Evolutionary conservation across 2,888 invertebrate species (phyloP).

Genomic region (Chromoteleia sp.): DNA sequence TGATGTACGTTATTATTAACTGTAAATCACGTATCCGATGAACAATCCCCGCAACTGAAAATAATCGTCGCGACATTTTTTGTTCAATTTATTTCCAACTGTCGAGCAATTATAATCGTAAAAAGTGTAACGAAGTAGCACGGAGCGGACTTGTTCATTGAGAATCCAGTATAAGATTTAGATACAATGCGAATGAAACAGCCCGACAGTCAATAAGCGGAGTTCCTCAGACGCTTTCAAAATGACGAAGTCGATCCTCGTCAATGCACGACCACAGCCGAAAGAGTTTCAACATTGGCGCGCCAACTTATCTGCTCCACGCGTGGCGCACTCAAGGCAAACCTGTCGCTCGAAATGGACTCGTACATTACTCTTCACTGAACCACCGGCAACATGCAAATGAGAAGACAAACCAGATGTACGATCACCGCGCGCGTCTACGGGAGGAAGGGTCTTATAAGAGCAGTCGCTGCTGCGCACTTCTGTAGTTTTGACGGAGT

Average conservation of each 20-base stretch:
- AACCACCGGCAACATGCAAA: slow-evolving; percentile 60
- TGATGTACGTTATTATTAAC: slow-evolving; percentile 27
- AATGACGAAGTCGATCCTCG: slow-evolving; percentile 39
- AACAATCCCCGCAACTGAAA: neutral
- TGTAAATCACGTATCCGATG: neutral
- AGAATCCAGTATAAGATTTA: no score
- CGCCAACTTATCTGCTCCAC: slow-evolving; percentile 33
- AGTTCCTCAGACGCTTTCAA: slow-evolving; percentile 20
- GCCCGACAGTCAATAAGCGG: slow-evolving; percentile 32
- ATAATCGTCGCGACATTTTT: slow-evolving; percentile 16
- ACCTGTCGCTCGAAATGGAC: slow-evolving; percentile 73
- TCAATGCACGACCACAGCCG: slow-evolving; percentile 25
- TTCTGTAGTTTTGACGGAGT: slow-evolving; percentile 5
- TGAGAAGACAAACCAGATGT: slow-evolving; percentile 68
- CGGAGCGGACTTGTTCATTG: no score
- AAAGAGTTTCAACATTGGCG: slow-evolving; percentile 34
- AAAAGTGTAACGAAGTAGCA: neutral
- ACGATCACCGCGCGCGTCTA: slow-evolving; percentile 14
- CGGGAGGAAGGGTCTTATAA: no score
- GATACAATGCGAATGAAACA: slow-evolving; percentile 20
- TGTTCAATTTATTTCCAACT: neutral
- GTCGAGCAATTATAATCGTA: neutral
- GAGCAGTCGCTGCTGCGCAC: neutral
- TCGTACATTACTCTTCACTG: slow-evolving; percentile 72
- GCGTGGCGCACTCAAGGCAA: slow-evolving; percentile 73